Base-by-base conservation (phyloP, 2,888 invertebrate genomes). In the Sialis lutaria region DNA sequence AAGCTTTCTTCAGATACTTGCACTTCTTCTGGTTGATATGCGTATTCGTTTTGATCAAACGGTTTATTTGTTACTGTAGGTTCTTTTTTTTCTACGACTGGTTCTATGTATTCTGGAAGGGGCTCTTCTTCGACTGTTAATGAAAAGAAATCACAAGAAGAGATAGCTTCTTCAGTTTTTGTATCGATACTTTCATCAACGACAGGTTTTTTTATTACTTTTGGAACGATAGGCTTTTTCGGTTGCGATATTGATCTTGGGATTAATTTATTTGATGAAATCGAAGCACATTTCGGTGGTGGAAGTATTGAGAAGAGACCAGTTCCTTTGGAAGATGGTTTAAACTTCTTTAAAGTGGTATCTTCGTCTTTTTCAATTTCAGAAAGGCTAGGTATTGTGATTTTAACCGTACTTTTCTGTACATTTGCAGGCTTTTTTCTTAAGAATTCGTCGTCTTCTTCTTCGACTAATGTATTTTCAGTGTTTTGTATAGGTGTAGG, bases 371-470 rank as follows among this genome's bases (percentile, higher is more conserved):
- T 64, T 48, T 71, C 68, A 1, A 74, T 64, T 61, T 76, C 74
- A 59, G 72, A 70, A 53, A 82, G 63, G 1, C 79, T 78, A 1
- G 82, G 82, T 44, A 82, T 73, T 39, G 71, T 71, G 51, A 83
- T 82, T 60, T 73, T 75, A 1, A 78, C 75, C 4, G 47, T 50
- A 6, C 50, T 53, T 45, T 54, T 53, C 9, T 55, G 53, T 9
- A 64, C 59, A 1, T 61, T 57, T 6, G 57, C 58, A 49, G 68
- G 73, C 53, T 74, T 77, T 55, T 77, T 78, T 50, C 71, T 70
- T 7, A 77, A 56, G 54, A 75, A 73, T 52, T 77, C 75, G 58
- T 79, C 77, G 55, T 79, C 77, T 50, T 71, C 74, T 53, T 78
- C 77, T 1, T 67, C 48, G 10, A 33, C 33, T 40, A 46, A 12